Conservation (phyloP, 1,140 invertebrate species). For the Diorhabda elongata region DNA sequence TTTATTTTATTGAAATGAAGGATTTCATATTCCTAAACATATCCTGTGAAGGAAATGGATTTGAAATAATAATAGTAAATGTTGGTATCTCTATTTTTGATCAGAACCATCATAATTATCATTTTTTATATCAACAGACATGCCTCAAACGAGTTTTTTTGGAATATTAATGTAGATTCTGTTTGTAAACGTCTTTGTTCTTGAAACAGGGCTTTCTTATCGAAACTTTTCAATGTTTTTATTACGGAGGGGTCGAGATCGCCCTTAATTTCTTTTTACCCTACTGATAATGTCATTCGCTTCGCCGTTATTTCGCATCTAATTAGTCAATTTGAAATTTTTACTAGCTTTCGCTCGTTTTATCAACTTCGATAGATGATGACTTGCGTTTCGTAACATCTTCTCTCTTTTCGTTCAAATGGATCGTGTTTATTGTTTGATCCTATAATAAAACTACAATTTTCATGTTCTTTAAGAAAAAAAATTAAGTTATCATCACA, state of each 20-base stretch:
- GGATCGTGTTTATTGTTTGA: no score
- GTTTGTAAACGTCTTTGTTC: constrained; percentile 29
- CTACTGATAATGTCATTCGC: constrained; percentile 19
- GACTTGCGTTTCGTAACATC: no score
- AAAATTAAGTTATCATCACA: no score
- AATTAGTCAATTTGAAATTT: constrained; percentile 30
- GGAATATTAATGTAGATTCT: constrained; percentile 26
- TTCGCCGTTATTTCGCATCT: constrained; percentile 22
- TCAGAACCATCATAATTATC: constrained; percentile 24
- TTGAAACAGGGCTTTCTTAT: constrained; percentile 24
- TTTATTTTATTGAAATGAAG: no score
- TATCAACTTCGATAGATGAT: constrained; percentile 5
- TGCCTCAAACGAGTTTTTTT: constrained; percentile 16
- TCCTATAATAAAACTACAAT: no score
- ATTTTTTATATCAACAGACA: constrained; percentile 27
- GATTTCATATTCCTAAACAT: no score
- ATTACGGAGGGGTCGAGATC: constrained; percentile 22
- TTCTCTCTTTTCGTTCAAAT: no score
- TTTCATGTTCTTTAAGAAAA: no score
- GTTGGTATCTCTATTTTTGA: constrained; percentile 22
- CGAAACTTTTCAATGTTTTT: constrained; percentile 28
- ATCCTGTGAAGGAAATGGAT: background rate
- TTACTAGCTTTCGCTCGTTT: constrained; percentile 3
- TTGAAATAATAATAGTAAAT: background rate
- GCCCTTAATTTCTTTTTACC: constrained; percentile 25